Base-by-base conservation (phyloP, 2,797 vertebrate species). In the Babyrousa celebensis region DNA sequence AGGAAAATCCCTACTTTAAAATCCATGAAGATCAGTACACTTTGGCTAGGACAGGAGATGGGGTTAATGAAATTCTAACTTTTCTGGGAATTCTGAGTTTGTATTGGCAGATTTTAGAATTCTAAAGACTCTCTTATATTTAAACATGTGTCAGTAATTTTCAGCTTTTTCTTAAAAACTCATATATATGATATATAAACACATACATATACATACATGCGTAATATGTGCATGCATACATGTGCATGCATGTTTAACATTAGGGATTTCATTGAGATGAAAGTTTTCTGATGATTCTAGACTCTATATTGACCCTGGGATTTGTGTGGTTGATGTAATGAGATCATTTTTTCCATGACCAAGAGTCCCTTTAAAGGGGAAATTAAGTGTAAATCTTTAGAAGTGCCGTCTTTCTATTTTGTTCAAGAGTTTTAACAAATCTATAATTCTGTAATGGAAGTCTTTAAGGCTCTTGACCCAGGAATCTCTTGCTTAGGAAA, bases 281-380 rank as follows among this genome's bases (percentile, higher is more conserved):
- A 74, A 78, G 5, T 94, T 95, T 89, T 94, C 36, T 75, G 11
- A 63, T 80, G 14, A 86, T 85, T 93, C 36, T 90, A 85, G 85
- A 70, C 56, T 87, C 32, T 54, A 15, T 43, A 58, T 36, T 79
- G 23, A 58, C 27, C 20, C 18, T 56, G 92, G 11, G 43, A 75
- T 91, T 79, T 93, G 2, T 23, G 60, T 79, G 21, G 27, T 93
- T 77, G 65, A 29, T 65, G 1, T 63, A 72, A 48, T 63, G 43
- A 62, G 43, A 74, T 94, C 3, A 56, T 36, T 75, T 90, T 90
- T 77, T 58, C 52, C 25, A 52, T 89, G 12, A 23, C 62, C 27
- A 10, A 29, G 14, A 90, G 23, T 79, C 3, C 52, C 40, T 18
- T 95, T 82, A 72, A 84, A 83, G 60, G 25, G 8, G 15, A 85